Conservation (phyloP, 2,113 vertebrate genomes). For the Prietella phreatophila region DNA sequence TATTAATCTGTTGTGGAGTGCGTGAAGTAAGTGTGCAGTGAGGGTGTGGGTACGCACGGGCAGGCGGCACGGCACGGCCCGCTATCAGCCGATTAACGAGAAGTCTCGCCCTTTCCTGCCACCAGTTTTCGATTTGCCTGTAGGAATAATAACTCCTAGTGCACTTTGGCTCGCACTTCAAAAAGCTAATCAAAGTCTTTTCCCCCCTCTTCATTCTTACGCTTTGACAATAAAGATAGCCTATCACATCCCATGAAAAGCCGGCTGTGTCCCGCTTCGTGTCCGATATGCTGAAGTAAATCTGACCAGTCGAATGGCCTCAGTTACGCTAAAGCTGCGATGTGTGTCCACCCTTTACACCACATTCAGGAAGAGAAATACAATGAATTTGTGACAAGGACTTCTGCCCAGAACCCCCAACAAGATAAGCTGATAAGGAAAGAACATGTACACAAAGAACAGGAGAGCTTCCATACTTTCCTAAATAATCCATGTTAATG, state of each 20-base stretch:
- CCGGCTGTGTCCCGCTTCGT: conserved; percentile 68
- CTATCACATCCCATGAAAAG: conserved; percentile 73
- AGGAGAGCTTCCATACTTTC: conserved; percentile 8
- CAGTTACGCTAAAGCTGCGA: conserved; percentile 56
- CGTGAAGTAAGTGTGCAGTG: conserved; percentile 71
- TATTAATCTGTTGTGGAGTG: conserved; percentile 32
- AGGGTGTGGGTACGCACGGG: conserved; percentile 61
- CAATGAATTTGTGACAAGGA: conserved; percentile 36
- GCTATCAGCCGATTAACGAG: conserved; percentile 79
- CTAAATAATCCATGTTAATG: background rate
- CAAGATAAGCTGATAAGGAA: background rate
- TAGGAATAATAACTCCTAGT: conserved; percentile 71
- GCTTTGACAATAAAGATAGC: conserved; percentile 81
- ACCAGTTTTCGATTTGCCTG: conserved; percentile 64
- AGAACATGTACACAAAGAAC: background rate
- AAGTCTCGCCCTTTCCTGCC: conserved; percentile 79
- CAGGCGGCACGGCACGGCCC: conserved; percentile 62
- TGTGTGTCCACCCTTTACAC: conserved; percentile 39
- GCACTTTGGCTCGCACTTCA: conserved; percentile 79
- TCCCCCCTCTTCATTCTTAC: conserved; percentile 73
- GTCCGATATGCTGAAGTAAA: conserved; percentile 61
- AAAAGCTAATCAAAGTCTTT: conserved; percentile 70
- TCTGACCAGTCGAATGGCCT: conserved; percentile 53
- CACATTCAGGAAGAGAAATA: conserved; percentile 24
- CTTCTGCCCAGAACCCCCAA: background rate